These are phyloP conservation scores for Stenchaetothrips biformis DNA, from an alignment of 2,888 invertebrate species.

Conservation along the genomic window DNA sequence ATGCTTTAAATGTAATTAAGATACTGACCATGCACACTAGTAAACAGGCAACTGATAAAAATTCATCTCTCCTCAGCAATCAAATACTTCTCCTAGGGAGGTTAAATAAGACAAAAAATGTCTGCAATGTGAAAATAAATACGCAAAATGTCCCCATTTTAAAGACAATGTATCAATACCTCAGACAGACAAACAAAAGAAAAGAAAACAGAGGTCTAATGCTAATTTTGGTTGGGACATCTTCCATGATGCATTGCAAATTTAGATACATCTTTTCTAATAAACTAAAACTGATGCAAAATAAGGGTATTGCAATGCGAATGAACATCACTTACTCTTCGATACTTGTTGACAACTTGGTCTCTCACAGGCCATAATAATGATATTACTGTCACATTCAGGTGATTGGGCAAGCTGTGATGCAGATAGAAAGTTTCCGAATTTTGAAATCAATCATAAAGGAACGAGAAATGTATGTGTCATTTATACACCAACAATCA, in stretches of 20 bases:
- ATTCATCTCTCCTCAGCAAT: background rate
- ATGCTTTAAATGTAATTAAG: background rate
- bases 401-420: slow-evolving; percentile 1
- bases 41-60: background rate
- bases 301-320: slow-evolving; percentile 18
- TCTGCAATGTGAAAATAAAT: background rate
- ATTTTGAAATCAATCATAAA: background rate
- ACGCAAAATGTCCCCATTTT: background rate
- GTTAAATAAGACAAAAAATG: background rate
- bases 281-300: slow-evolving; percentile 12
- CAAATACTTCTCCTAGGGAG: background rate
- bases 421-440: slow-evolving; percentile 26
- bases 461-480: background rate
- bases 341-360: background rate
- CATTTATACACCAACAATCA: too few relatives aligned
- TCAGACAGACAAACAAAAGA: background rate
- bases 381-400: background rate
- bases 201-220: background rate
- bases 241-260: slow-evolving; percentile 23
- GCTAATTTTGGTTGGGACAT: background rate
- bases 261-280: background rate
- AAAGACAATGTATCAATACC: too few relatives aligned
- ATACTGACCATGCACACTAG: background rate
- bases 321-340: background rate
- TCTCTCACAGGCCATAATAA: slow-evolving; percentile 10